Conservation (phyloP, 2,113 vertebrate genomes). For the Madoqua kirkii region DNA sequence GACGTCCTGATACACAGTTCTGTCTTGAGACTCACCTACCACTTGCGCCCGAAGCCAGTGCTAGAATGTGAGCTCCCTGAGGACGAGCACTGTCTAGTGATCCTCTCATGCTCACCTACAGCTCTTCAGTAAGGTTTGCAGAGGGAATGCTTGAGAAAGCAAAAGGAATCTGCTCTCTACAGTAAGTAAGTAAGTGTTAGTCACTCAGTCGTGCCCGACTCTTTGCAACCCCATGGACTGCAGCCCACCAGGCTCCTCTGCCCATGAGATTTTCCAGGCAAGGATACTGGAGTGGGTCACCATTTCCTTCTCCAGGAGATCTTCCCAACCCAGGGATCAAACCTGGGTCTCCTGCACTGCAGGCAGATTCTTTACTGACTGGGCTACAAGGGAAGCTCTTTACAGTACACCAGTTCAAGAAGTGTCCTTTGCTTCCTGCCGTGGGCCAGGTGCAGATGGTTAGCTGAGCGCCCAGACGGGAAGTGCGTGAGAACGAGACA, state of each 20-base stretch:
- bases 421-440: neutral
- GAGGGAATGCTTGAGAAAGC: neutral
- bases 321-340: neutral
- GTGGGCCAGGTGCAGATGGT: too few relatives aligned
- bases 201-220: fast-evolving
- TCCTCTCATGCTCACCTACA: neutral
- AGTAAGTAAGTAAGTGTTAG: neutral
- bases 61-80: neutral
- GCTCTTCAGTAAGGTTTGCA: neutral
- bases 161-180: neutral
- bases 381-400: neutral
- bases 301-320: neutral
- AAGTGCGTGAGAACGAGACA: neutral
- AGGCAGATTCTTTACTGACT: neutral
- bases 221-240: neutral
- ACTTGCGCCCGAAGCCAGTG: too few relatives aligned
- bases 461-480: neutral
- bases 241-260: neutral
- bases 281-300: neutral
- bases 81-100: neutral
- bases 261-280: neutral
- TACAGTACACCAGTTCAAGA: neutral
- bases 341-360: neutral
- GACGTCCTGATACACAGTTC: fast-evolving
- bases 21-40: neutral